These are phyloP conservation scores for Dicyrtomina minuta DNA, from an alignment of 2,888 invertebrate genomes.

Conservation along the genomic window DNA sequence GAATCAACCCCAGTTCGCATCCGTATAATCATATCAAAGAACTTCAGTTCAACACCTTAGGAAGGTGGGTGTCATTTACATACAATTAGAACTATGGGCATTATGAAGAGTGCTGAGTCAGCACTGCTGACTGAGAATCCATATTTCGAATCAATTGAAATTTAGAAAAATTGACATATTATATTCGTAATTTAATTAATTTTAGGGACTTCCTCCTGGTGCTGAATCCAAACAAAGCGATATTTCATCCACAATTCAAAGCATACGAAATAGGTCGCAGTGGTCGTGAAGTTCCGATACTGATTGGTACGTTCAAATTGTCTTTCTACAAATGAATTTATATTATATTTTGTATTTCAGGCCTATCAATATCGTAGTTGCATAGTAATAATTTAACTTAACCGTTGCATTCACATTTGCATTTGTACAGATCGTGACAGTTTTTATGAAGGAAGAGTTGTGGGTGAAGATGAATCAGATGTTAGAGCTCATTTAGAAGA, in stretches of 20 bases:
- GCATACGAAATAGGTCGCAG: conserved; percentile 81
- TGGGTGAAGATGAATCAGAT: conserved; percentile 81
- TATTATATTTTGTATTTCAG: no score
- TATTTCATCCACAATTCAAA: conserved; percentile 85
- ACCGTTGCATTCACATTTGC: no score
- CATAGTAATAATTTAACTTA: not conserved
- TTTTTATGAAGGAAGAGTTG: conserved; percentile 84
- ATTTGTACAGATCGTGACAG: conserved; percentile 71
- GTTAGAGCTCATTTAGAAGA: conserved; percentile 85
- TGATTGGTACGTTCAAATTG: conserved; percentile 49
- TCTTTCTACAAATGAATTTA: not conserved
- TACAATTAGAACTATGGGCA: not conserved
- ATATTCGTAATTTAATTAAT: no score
- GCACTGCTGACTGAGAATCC: no score
- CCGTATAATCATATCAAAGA: conserved; percentile 86
- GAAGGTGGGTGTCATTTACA: conserved; percentile 59
- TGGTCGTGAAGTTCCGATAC: conserved; percentile 48
- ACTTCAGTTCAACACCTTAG: conserved; percentile 77
- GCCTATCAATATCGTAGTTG: not conserved
- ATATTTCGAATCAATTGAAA: not conserved
- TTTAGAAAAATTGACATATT: conserved; percentile 23
- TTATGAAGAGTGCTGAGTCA: not conserved
- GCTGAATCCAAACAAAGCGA: conserved; percentile 78
- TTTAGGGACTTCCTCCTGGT: conserved; percentile 77
- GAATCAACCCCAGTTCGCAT: conserved; percentile 74